These are phyloP conservation scores for Pantala flavescens DNA, from an alignment of 1,140 invertebrate species.

Conservation along the genomic window DNA sequence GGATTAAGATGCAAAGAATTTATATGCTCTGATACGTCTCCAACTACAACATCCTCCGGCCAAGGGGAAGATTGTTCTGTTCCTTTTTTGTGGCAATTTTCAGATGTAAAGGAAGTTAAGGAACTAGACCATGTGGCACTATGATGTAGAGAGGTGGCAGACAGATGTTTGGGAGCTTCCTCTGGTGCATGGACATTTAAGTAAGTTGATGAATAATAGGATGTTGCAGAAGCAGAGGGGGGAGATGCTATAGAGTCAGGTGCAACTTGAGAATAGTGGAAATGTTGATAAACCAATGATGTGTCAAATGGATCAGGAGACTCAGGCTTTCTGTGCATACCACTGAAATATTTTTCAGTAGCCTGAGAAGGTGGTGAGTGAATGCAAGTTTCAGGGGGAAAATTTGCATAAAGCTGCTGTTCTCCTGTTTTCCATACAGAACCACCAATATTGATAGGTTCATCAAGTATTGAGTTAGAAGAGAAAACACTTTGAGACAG, in stretches of 20 bases:
- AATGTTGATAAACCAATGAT: slow-evolving; percentile 33
- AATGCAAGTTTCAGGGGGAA: not conserved
- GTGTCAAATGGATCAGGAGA: slow-evolving; percentile 52
- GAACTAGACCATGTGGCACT: too few relatives aligned
- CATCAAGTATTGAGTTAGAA: slow-evolving; percentile 53
- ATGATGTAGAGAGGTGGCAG: too few relatives aligned
- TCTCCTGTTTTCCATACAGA: slow-evolving; percentile 20
- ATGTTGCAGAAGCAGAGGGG: not conserved
- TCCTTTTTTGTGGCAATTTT: too few relatives aligned
- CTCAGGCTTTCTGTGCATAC: too few relatives aligned
- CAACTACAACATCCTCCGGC: not conserved
- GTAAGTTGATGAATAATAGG: not conserved
- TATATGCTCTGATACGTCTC: not conserved
- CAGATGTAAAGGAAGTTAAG: too few relatives aligned
- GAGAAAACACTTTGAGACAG: slow-evolving; percentile 21
- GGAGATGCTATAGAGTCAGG: slow-evolving; percentile 24
- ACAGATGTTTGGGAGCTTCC: not conserved
- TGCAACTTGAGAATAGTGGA: slow-evolving; percentile 37
- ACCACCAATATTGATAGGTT: slow-evolving; percentile 59
- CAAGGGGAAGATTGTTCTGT: not conserved
- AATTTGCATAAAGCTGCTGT: not conserved
- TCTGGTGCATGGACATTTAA: not conserved
- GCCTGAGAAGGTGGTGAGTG: not conserved
- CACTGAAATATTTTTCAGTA: not conserved
- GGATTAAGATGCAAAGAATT: too few relatives aligned